Percentiles rank a stretch among this genome's conserved stretches.
These are phyloP conservation scores for Holotrichia oblita DNA, from an alignment of 1,140 invertebrate genomes.

Conservation along the genomic window DNA sequence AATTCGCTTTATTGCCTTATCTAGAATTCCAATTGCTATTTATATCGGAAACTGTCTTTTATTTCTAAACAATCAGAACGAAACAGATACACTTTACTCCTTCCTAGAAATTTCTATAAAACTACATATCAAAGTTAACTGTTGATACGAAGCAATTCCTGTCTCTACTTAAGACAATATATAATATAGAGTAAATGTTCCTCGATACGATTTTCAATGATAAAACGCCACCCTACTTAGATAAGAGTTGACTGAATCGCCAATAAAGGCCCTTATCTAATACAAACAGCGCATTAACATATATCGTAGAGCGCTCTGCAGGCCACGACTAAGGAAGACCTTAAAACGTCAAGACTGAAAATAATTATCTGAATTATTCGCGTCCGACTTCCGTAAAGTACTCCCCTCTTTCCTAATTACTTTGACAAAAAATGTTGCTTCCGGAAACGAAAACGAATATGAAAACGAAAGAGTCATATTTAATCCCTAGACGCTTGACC, in stretches of 20 bases:
- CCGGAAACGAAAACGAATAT: slow-evolving; percentile 29
- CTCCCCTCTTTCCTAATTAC: slow-evolving; percentile 23
- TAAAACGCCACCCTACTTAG: not conserved
- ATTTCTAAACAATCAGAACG: too few species aligned
- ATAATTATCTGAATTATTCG: slow-evolving; percentile 23
- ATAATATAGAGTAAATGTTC: not conserved
- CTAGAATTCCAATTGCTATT: too few species aligned
- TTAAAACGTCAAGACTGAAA: slow-evolving; percentile 3
- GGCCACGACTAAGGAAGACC: not conserved
- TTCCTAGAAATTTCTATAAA: too few species aligned
- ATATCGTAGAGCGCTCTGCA: not conserved
- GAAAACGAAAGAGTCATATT: slow-evolving; percentile 44
- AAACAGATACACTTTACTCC: too few species aligned
- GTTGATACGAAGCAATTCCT: too few species aligned
- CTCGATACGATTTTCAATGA: not conserved
- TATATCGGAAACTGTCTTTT: too few species aligned
- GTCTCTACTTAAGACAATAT: not conserved
- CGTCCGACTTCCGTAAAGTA: slow-evolving; percentile 23
- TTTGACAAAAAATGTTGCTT: slow-evolving; percentile 26
- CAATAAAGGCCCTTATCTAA: slow-evolving; percentile 24
- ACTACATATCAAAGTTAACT: too few species aligned
- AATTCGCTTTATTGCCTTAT: too few species aligned
- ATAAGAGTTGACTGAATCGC: not conserved
- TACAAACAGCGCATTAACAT: slow-evolving; percentile 19
- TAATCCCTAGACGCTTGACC: slow-evolving; percentile 45